phyloP scores from a whole-genome alignment of 1,140 invertebrate genomes.

The Sycophila sp. region DNA sequence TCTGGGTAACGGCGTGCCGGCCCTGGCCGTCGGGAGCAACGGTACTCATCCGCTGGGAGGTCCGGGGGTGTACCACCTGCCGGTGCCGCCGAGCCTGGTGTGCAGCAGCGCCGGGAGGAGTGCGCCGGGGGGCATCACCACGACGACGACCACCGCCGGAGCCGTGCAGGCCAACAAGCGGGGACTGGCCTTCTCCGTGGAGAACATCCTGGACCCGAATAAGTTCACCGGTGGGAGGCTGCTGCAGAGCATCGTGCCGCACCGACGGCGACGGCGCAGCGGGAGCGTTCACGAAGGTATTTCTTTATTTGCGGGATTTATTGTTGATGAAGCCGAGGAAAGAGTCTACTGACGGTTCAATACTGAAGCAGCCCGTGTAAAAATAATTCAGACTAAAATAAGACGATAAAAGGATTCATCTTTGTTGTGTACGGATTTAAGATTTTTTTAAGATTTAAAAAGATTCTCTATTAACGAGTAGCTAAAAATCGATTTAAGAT shows the following conservation, averaged over 20 bases:
- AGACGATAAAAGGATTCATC: too few relatives aligned
- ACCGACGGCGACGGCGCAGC: constrained; percentile 61
- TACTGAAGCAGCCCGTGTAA: too few relatives aligned
- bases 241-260: constrained; percentile 48
- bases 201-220: constrained; percentile 90
- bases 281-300: constrained; percentile 66
- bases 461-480: too few relatives aligned
- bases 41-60: constrained; percentile 18
- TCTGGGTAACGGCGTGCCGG: constrained; percentile 52
- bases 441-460: too few relatives aligned
- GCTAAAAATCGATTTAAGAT: too few relatives aligned
- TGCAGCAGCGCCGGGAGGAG: background rate
- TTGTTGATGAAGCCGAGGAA: too few relatives aligned
- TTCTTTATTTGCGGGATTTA: background rate
- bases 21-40: constrained; percentile 46
- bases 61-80: background rate
- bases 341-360: too few relatives aligned
- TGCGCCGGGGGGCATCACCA: background rate
- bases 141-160: background rate
- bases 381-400: too few relatives aligned
- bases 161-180: constrained; percentile 53
- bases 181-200: constrained; percentile 85
- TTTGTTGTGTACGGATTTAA: too few relatives aligned
- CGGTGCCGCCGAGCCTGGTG: background rate
- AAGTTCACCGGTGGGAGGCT: constrained; percentile 81